Conservation (phyloP, 2,113 vertebrate species). For the Chaetops frenatus region DNA sequence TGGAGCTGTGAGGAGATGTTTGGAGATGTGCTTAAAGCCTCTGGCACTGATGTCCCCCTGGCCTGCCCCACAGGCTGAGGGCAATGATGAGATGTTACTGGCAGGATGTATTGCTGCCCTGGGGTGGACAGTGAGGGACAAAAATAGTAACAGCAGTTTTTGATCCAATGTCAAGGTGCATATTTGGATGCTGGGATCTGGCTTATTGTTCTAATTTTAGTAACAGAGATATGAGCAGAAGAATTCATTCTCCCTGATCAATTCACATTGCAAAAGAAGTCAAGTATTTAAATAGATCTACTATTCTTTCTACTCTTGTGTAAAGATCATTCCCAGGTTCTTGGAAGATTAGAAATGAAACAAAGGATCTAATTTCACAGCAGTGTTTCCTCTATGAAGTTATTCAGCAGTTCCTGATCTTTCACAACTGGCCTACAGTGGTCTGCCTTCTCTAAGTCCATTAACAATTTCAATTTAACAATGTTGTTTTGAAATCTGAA, state of each 20-base stretch:
- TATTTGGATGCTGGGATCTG: background rate
- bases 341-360: background rate
- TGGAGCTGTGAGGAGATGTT: background rate
- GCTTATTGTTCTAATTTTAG: background rate
- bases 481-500: background rate
- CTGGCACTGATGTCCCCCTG: background rate
- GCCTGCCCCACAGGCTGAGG: background rate
- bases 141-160: background rate
- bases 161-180: background rate
- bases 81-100: background rate
- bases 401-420: background rate
- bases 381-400: background rate
- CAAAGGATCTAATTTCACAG: background rate
- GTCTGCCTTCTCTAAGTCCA: background rate
- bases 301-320: background rate
- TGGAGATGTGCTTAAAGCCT: background rate
- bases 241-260: background rate
- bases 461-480: background rate
- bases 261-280: background rate
- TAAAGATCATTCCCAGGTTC: background rate
- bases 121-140: background rate
- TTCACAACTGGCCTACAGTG: background rate
- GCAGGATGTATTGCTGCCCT: background rate
- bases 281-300: background rate
- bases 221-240: background rate